These are phyloP conservation scores for Potamilus streckersoni DNA, from an alignment of 1,140 invertebrate species.

Conservation along the genomic window DNA sequence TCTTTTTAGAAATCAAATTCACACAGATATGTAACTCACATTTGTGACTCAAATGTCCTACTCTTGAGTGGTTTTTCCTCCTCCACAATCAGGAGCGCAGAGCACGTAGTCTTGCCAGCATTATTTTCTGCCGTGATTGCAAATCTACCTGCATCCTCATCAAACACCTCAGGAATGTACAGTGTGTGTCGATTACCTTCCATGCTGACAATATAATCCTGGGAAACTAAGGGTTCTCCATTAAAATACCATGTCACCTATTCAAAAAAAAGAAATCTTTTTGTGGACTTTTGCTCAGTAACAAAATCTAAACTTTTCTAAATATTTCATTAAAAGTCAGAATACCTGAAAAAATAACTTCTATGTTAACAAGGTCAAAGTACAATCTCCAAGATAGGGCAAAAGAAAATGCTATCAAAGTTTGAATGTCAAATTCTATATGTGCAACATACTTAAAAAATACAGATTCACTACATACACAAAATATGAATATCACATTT, in stretches of 20 bases:
- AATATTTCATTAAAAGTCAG: no score
- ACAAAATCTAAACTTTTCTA: no score
- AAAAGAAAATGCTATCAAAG: no score
- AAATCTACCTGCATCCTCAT: constrained; percentile 66
- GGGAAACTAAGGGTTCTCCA: constrained; percentile 77
- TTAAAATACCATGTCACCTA: constrained; percentile 82
- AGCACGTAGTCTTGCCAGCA: constrained; percentile 70
- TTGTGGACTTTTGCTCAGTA: no score
- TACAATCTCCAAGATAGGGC: no score
- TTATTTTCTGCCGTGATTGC: constrained; percentile 68
- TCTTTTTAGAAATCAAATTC: no score
- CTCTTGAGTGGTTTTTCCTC: constrained; percentile 30
- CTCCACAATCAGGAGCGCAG: constrained; percentile 68
- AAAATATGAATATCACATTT: no score
- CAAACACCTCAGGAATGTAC: constrained; percentile 66
- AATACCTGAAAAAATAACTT: no score
- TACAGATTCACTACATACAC: no score
- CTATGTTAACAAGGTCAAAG: no score
- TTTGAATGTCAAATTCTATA: no score
- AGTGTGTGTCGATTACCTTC: constrained; percentile 78
- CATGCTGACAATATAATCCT: constrained; percentile 78
- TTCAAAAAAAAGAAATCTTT: constrained; percentile 19
- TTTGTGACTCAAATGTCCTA: constrained; percentile 25
- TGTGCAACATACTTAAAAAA: no score
- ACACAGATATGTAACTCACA: constrained; percentile 1